Percentiles rank a stretch among this genome's conserved stretches.
Conservation (phyloP, 2,888 invertebrate species). For the Trachelus stipa region DNA sequence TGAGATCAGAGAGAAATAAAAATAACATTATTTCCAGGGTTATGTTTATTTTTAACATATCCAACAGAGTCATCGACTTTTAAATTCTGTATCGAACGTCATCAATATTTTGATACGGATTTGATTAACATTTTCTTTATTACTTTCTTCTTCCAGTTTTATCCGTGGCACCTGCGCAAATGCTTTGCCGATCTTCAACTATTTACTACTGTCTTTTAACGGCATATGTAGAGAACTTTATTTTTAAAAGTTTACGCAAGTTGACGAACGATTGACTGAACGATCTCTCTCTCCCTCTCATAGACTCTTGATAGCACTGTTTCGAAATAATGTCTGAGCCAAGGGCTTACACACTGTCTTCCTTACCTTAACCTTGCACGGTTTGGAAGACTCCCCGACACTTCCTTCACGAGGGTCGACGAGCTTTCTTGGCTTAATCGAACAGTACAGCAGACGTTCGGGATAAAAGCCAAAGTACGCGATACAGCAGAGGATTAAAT, state of each 20-base stretch:
- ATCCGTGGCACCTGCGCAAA: not conserved
- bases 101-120: not conserved
- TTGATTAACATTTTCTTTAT: not conserved
- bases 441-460: not conserved
- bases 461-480: not conserved
- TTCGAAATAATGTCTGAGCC: not conserved
- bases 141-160: not conserved
- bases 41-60: slow-evolving; percentile 39
- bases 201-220: not conserved
- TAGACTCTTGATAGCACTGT: not conserved
- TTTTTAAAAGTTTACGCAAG: not conserved
- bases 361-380: not conserved
- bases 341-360: not conserved
- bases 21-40: slow-evolving; percentile 39
- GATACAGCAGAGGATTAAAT: not conserved
- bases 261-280: not conserved
- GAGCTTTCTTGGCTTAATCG: not conserved
- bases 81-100: slow-evolving; percentile 7
- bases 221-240: not conserved
- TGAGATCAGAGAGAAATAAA: slow-evolving; percentile 20
- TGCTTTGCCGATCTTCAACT: not conserved
- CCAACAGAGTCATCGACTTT: slow-evolving; percentile 7
- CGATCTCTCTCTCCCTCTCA: not conserved
- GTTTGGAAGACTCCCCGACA: not conserved
- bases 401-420: not conserved